Evolutionary conservation across 2,888 invertebrate genomes (phyloP).

Genomic region (Drosophila ezoana): DNA sequence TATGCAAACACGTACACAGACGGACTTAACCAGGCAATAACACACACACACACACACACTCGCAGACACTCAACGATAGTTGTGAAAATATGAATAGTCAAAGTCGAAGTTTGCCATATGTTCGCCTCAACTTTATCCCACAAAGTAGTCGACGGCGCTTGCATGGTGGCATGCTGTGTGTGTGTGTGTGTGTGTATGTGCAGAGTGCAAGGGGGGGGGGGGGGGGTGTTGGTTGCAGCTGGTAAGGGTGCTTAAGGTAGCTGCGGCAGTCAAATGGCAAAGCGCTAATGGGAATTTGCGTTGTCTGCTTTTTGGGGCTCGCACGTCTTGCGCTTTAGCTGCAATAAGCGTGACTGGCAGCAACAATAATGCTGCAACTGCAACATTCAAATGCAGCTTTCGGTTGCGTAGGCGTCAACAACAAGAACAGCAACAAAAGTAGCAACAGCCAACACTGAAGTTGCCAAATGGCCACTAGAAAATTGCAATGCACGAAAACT

Average conservation of each 20-base stretch:
- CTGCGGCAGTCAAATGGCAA: conserved; percentile 49
- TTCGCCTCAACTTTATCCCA: conserved; percentile 74
- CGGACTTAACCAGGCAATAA: conserved; percentile 19
- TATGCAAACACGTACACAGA: conserved; percentile 70
- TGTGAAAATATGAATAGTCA: conserved; percentile 75
- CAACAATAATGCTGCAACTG: conserved; percentile 16
- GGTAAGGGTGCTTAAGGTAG: conserved; percentile 5
- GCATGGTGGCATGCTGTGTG: conserved; percentile 14
- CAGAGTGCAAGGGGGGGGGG: neutral
- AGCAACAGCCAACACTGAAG: neutral
- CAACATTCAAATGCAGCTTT: conserved; percentile 55
- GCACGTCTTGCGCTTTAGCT: conserved; percentile 71
- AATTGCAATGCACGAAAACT: conserved; percentile 54
- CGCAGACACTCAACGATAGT: conserved; percentile 5
- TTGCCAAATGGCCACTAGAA: conserved; percentile 38
- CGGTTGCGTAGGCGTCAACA: conserved; percentile 46
- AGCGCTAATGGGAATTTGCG: conserved; percentile 78
- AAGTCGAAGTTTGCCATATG: conserved; percentile 76
- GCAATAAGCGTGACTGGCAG: conserved; percentile 62
- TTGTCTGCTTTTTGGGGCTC: conserved; percentile 45
- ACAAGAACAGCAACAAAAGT: conserved; percentile 9
- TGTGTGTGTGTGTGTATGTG: neutral
- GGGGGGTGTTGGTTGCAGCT: neutral
- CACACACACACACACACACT: conserved; percentile 21
- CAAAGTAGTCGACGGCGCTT: conserved; percentile 46